Percentiles rank a stretch among this genome's conserved stretches.
These are phyloP conservation scores for Himalopsyche anomala DNA, from an alignment of 2,888 invertebrate species.

Conservation along the genomic window DNA sequence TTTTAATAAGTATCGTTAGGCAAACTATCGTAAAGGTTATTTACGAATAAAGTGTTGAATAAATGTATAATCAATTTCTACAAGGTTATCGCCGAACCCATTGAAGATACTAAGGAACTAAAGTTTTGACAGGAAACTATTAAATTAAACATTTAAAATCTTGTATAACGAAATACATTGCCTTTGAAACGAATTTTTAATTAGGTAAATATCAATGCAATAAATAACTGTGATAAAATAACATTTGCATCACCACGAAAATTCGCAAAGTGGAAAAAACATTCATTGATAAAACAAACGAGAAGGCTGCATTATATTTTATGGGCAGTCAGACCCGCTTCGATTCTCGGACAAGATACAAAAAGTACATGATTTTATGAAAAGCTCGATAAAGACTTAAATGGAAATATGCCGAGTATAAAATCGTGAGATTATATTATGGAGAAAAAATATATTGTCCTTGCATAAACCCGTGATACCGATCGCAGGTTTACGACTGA, in stretches of 20 bases:
- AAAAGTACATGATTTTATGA: constrained; percentile 41
- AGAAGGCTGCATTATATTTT: not conserved
- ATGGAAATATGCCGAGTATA: constrained; percentile 47
- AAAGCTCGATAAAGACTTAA: constrained; percentile 56
- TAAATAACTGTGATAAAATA: too few relatives aligned
- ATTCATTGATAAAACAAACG: not conserved
- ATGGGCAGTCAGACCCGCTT: not conserved
- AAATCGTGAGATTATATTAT: constrained; percentile 49
- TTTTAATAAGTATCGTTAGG: too few relatives aligned
- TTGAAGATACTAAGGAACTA: too few relatives aligned
- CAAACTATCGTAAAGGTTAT: too few relatives aligned
- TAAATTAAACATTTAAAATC: too few relatives aligned
- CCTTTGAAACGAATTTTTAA: too few relatives aligned
- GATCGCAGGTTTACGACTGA: constrained; percentile 59
- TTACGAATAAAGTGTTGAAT: too few relatives aligned
- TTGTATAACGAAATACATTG: too few relatives aligned
- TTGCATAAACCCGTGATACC: constrained; percentile 57
- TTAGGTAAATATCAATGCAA: too few relatives aligned
- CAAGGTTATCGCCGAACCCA: too few relatives aligned
- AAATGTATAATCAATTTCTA: too few relatives aligned
- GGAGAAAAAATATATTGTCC: constrained; percentile 56
- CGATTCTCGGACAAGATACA: constrained; percentile 10
- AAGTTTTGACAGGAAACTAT: too few relatives aligned
- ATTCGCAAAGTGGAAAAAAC: not conserved
- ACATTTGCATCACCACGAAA: not conserved